Evolutionary conservation across 2,888 invertebrate species (phyloP).

Genomic region (Agriotes lineatus): DNA sequence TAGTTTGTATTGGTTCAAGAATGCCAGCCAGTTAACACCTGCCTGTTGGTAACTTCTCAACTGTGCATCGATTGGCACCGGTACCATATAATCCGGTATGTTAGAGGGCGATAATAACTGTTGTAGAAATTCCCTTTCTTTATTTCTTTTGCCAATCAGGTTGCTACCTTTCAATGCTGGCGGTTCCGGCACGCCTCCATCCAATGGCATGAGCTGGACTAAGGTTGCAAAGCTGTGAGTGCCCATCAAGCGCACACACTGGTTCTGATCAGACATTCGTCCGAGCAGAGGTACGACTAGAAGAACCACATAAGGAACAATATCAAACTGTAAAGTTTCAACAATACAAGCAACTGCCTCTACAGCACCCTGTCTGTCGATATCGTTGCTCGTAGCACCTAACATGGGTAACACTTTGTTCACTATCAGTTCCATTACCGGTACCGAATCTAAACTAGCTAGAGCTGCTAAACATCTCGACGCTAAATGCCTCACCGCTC

Average conservation of each 20-base stretch:
- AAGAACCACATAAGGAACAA: constrained; percentile 92
- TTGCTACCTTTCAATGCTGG: constrained; percentile 71
- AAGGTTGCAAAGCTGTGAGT: constrained; percentile 95
- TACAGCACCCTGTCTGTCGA: constrained; percentile 89
- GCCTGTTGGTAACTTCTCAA: constrained; percentile 94
- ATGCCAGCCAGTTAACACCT: constrained; percentile 96
- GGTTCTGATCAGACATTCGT: constrained; percentile 94
- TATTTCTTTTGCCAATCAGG: constrained; percentile 69
- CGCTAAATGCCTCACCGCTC: constrained; percentile 87
- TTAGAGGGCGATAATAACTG: constrained; percentile 89
- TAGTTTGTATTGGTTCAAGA: constrained; percentile 92
- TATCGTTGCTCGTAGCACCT: constrained; percentile 76
- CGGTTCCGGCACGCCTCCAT: constrained; percentile 80
- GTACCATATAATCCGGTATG: constrained; percentile 86
- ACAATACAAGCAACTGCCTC: constrained; percentile 89
- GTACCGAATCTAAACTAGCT: constrained; percentile 76
- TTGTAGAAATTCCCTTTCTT: constrained; percentile 87
- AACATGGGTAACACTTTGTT: constrained; percentile 76
- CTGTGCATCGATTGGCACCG: constrained; percentile 86
- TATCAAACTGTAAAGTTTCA: constrained; percentile 84
- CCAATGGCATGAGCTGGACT: constrained; percentile 93
- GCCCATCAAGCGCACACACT: constrained; percentile 86
- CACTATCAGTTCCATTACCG: constrained; percentile 78
- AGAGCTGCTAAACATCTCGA: constrained; percentile 87
- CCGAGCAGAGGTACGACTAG: constrained; percentile 93